A percentile compares a stretch with the other conserved stretches of the same genome.
phyloP scores from a whole-genome alignment of 2,888 invertebrate genomes.

The Parnassius apollo region DNA sequence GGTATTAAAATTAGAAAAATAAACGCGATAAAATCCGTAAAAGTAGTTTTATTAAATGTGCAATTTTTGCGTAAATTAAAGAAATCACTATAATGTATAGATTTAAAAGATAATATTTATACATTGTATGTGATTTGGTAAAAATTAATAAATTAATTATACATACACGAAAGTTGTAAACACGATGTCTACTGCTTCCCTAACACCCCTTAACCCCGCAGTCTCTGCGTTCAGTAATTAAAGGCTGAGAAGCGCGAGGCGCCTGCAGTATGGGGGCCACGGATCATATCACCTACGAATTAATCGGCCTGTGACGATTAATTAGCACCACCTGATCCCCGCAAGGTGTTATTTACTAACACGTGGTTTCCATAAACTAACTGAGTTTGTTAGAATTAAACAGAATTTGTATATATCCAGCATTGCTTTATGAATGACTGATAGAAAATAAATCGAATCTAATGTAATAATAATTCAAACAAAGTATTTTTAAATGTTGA shows the following conservation, averaged over 20 bases:
- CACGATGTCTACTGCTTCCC: conserved; percentile 41
- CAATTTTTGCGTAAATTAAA: too few relatives aligned
- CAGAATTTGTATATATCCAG: too few relatives aligned
- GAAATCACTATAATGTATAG: too few relatives aligned
- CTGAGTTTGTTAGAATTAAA: background rate
- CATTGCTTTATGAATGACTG: background rate
- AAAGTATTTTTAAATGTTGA: too few relatives aligned
- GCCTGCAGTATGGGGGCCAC: conserved; percentile 41
- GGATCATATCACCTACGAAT: conserved; percentile 77
- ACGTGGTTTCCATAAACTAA: conserved; percentile 36
- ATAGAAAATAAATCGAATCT: too few relatives aligned
- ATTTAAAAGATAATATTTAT: too few relatives aligned
- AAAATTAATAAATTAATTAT: background rate
- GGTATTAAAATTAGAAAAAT: too few relatives aligned
- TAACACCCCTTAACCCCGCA: conserved; percentile 45
- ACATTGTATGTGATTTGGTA: background rate
- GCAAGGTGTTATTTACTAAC: conserved; percentile 45
- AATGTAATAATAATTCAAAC: too few relatives aligned
- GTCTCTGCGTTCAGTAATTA: conserved; percentile 66
- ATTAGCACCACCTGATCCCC: conserved; percentile 67
- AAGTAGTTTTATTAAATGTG: too few relatives aligned
- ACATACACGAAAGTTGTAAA: conserved; percentile 9
- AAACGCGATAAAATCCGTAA: too few relatives aligned
- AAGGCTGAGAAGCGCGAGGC: conserved; percentile 39
- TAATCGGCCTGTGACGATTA: conserved; percentile 75